Base-by-base conservation (phyloP, 2,113 vertebrate species). In the Ochotona princeps region DNA sequence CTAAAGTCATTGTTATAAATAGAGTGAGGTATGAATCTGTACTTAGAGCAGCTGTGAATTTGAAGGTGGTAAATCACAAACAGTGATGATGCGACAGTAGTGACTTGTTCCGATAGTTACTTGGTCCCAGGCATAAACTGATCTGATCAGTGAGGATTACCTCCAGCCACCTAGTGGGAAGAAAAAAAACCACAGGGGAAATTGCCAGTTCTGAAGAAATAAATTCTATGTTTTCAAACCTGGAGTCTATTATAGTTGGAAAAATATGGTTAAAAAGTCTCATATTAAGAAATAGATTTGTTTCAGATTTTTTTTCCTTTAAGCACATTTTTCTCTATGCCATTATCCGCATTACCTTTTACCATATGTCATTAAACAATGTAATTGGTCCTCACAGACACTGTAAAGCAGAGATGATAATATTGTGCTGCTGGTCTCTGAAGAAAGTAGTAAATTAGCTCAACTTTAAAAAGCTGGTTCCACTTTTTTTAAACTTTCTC, bases 251-350 rank as follows among this genome's bases (percentile, higher is more conserved):
- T 70, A 38, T 1, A 49, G 28, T 66, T 90, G 11, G 7, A 28
- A 82, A 28, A 81, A 44, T 86, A 67, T 70, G 18, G 66, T 25
- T 75, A 87, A 61, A 91, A 93, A 69, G 20, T 66, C 5, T 72
- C 25, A 28, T 89, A 76, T 78, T 80, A 76, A 90, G 79, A 93
- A 79, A 66, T 44, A 72, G 23, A 67, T 83, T 94, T 81, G 35
- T 84, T 78, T 74, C 20, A n/a, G 18, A 30, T 67, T 32, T 5
- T 54, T 74, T 92, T 18, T 18, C 6, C n/a, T 79, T 83, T 13
- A 66, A 72, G 47, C 7, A 66, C 20, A 65, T 74, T 76, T 79
- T 76, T 86, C 20, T 95, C 35, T 87, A 0, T 90, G 32, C 70
- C 44, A 47, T 83, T 88, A 47, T 93, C n/a, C 79, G n/a, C 67